Evolutionary conservation across 2,113 vertebrate species (phyloP).

Genomic region (Heptranchias perlo): DNA sequence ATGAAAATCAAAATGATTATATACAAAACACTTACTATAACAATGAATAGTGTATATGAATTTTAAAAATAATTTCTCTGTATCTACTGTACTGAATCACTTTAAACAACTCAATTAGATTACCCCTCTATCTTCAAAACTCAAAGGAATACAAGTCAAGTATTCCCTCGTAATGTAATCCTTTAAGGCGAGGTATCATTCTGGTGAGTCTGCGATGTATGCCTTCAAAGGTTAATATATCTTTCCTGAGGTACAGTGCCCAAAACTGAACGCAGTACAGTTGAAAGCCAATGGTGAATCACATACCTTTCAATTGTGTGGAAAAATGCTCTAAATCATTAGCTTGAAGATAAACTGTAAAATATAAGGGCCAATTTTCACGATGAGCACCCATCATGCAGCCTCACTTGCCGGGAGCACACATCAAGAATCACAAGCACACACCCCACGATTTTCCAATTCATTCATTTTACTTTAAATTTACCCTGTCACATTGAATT

Average conservation of each 20-base stretch:
- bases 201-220: background rate
- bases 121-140: background rate
- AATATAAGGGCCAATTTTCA: background rate
- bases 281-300: background rate
- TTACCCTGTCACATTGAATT: background rate
- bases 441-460: background rate
- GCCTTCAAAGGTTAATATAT: background rate
- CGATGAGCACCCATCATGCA: background rate
- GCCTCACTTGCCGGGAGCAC: background rate
- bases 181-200: too few relatives aligned
- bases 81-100: background rate
- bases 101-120: background rate
- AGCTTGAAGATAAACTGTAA: background rate
- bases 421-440: background rate
- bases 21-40: constrained; percentile 10
- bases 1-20: background rate
- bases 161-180: too few relatives aligned
- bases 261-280: background rate
- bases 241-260: background rate
- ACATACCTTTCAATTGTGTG: background rate
- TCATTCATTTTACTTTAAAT: background rate
- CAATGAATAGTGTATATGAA: background rate
- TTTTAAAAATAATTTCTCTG: background rate
- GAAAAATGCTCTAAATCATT: background rate
- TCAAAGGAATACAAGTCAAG: background rate